Evolutionary conservation across 2,888 invertebrate genomes (phyloP), one percentile per base, ranked within the genome.

Genomic region (Sarcophaga variegata): DNA sequence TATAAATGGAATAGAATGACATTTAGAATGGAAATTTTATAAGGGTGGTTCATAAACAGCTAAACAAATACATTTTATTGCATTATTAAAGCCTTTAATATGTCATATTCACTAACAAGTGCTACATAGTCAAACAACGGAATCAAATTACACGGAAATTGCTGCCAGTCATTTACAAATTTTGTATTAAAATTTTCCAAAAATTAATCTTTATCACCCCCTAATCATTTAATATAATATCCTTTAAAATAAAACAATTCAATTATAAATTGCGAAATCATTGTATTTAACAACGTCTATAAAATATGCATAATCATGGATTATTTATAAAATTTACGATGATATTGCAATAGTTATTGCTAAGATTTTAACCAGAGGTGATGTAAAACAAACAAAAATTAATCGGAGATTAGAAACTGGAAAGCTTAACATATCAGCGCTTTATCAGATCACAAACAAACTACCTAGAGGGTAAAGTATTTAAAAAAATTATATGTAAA

Each of bases 301-400:
- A 59, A 71, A 71, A 59, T 82, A 71, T 71, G 59, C 82, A 60
- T 45, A 71, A 77, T 82, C 82, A 66, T 14, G 71, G 60, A 77
- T 77, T 72, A 67, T 20, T 49, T 77, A 17, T 66, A 10, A 20
- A 49, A 83, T 77, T 71, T 72, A 62, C 77, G 17, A 82, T 72
- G 25, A 67, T 17, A 45, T 66, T 72, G 22, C n/a, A 37, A 17
- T 27, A 66, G 72, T 72, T 66, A 60, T 72, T 54, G 54, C 2
- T 54, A 17, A 1, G 17, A 14, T 17, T 54, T 54, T 4, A 54
- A 54, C 5, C 2, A 0, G 37, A 37, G 37, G 37, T 37, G 37
- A 8, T 37, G 10, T 37, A 2, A 37, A 37, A 37, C 37, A 37
- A 37, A 37, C 2, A 37, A 37, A 37, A 37, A 37, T 37, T 37